Conservation (phyloP, 2,888 invertebrate species). For the Cephus runcator region DNA sequence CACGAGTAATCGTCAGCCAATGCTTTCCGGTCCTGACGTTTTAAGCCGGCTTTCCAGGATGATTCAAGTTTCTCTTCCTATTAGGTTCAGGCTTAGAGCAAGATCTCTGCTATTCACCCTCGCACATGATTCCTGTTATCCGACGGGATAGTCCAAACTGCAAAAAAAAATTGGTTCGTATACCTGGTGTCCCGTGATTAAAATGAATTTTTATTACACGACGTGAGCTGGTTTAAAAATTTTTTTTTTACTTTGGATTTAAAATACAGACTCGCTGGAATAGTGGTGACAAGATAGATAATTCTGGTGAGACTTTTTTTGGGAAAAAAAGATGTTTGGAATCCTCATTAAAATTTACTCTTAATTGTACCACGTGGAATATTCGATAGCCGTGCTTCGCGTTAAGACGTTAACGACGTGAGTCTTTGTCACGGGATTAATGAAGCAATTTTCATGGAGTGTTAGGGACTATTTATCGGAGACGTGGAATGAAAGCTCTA, state of each 20-base stretch:
- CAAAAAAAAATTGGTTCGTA: neutral
- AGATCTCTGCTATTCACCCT: neutral
- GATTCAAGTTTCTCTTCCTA: neutral
- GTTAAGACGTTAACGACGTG: neutral
- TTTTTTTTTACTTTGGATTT: neutral
- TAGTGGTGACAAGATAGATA: neutral
- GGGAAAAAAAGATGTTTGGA: neutral
- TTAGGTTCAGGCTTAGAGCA: neutral
- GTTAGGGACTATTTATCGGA: neutral
- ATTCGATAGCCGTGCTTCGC: neutral
- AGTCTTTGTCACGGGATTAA: neutral
- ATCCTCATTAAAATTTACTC: neutral
- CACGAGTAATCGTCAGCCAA: neutral
- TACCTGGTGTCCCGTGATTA: neutral
- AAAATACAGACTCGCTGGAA: neutral
- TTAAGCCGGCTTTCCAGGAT: neutral
- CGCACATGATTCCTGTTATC: neutral
- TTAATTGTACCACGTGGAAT: neutral
- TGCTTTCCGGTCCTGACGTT: neutral
- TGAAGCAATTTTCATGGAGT: neutral
- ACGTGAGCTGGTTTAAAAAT: neutral
- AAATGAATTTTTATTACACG: neutral
- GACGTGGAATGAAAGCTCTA: neutral
- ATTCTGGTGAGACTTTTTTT: neutral
- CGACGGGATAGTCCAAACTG: neutral